A percentile compares a stretch with the other conserved stretches of the same genome.
These are phyloP conservation scores for Polymixis lichenea DNA, from an alignment of 2,888 invertebrate species.

Conservation along the genomic window DNA sequence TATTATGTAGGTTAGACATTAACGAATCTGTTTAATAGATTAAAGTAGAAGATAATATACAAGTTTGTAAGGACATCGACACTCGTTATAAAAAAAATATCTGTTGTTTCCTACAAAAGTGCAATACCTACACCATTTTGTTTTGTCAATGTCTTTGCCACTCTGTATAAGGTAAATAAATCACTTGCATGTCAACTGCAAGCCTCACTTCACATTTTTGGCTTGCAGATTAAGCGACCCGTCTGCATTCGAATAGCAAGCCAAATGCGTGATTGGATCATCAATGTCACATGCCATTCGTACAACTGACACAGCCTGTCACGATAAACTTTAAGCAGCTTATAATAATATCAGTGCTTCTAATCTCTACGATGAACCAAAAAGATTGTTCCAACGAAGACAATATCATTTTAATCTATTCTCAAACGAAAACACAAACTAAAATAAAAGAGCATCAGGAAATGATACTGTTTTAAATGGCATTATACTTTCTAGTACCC, in stretches of 20 bases:
- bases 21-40: no score
- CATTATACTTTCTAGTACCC: constrained; percentile 40
- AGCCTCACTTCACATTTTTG: not conserved
- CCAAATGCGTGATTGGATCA: not conserved
- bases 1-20: no score
- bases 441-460: constrained; percentile 28
- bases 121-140: no score
- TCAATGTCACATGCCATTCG: not conserved
- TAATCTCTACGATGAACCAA: constrained; percentile 11
- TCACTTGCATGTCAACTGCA: no score
- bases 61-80: no score
- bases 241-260: not conserved
- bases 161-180: no score
- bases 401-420: constrained; percentile 29
- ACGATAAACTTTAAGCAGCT: not conserved
- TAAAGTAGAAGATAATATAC: no score
- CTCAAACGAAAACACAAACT: not conserved
- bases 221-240: not conserved
- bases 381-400: constrained; percentile 11
- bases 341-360: not conserved
- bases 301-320: not conserved
- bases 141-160: no score
- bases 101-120: no score
- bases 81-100: no score
- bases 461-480: constrained; percentile 45